Conservation (phyloP, 2,888 invertebrate genomes). For the Drosophila bunnanda region DNA sequence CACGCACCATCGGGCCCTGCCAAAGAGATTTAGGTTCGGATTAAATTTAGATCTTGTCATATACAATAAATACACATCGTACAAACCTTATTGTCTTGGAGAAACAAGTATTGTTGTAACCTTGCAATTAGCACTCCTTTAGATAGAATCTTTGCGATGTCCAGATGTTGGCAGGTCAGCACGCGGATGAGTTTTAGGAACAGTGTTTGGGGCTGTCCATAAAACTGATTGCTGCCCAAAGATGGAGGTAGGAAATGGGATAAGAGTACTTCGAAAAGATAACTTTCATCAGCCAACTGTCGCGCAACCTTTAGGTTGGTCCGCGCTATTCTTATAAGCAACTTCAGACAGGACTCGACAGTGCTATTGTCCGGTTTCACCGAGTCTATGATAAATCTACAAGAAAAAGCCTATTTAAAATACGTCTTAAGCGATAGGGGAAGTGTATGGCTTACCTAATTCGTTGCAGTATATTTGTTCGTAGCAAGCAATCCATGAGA, state of each 20-base stretch:
- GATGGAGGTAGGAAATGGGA: conserved; percentile 85
- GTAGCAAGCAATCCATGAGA: conserved; percentile 89
- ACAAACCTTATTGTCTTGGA: conserved; percentile 80
- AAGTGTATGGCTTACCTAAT: conserved; percentile 85
- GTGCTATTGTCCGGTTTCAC: conserved; percentile 90
- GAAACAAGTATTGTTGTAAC: conserved; percentile 80
- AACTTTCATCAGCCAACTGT: conserved; percentile 87
- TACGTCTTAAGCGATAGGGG: accelerated
- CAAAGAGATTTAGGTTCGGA: conserved; percentile 23
- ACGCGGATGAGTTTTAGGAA: conserved; percentile 91
- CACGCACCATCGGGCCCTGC: conserved; percentile 82
- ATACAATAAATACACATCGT: conserved; percentile 2
- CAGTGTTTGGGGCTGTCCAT: conserved; percentile 89
- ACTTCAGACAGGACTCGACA: conserved; percentile 90
- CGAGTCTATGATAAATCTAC: conserved; percentile 90
- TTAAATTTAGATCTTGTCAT: neutral
- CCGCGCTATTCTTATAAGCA: conserved; percentile 91
- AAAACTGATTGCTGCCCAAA: conserved; percentile 67
- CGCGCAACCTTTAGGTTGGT: conserved; percentile 89
- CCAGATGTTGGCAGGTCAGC: conserved; percentile 86
- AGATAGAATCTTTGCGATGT: conserved; percentile 74
- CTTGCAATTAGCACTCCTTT: conserved; percentile 67
- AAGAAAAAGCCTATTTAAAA: neutral
- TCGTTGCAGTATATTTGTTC: conserved; percentile 91
- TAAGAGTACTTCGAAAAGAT: conserved; percentile 88